Percentiles rank a stretch among this genome's conserved stretches.
These are phyloP conservation scores for Zaprionus obscuricornis DNA, from an alignment of 2,888 invertebrate genomes.

Conservation along the genomic window DNA sequence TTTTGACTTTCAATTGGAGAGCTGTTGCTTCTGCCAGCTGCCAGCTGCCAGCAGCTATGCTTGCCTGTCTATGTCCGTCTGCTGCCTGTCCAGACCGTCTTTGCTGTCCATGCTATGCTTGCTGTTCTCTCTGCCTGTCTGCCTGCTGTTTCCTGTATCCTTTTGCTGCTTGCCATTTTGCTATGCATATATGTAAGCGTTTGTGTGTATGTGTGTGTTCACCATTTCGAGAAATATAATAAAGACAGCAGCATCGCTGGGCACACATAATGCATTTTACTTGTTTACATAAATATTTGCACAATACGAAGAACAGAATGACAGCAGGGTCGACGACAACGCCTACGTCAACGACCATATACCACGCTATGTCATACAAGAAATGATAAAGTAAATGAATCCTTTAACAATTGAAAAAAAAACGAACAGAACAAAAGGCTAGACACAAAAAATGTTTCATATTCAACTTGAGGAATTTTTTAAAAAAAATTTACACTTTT, in stretches of 20 bases:
- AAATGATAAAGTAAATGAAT: too few species aligned
- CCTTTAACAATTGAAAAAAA: too few species aligned
- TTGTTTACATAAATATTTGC: constrained; percentile 65
- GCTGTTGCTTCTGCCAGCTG: constrained; percentile 55
- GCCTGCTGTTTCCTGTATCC: constrained; percentile 26
- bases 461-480: constrained; percentile 1
- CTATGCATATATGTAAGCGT: not conserved
- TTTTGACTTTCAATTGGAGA: constrained; percentile 72
- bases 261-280: constrained; percentile 61
- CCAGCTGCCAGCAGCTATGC: constrained; percentile 21
- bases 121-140: constrained; percentile 6
- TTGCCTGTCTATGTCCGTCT: constrained; percentile 6
- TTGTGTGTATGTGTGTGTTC: constrained; percentile 13
- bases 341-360: too few species aligned
- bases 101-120: not conserved
- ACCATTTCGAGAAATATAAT: constrained; percentile 57
- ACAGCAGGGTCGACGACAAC: constrained; percentile 11
- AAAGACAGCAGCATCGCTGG: constrained; percentile 50
- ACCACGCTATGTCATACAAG: too few species aligned
- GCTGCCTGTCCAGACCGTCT: constrained; percentile 18
- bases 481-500: not conserved
- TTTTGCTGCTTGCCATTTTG: constrained; percentile 44
- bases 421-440: not conserved
- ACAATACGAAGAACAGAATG: constrained; percentile 18
- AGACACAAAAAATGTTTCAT: not conserved